Evolutionary conservation across 35 echinoderm and acorn worm species (phyloP), one percentile per base, ranked within the genome.

Genomic region (Lytechinus pictus): DNA sequence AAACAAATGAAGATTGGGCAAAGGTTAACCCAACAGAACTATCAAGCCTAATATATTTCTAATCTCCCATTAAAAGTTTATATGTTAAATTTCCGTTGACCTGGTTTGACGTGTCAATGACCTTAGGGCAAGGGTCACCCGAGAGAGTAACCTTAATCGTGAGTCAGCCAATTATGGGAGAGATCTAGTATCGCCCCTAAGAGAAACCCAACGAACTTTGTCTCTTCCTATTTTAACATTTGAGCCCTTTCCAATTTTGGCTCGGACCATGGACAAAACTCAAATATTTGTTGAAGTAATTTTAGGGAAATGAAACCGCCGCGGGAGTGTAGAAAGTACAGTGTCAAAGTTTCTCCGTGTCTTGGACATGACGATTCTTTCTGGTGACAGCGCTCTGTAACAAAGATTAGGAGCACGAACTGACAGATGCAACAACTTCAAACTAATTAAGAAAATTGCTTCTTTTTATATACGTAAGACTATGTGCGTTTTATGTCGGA

Each of bases 221-320:
- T 79, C 66, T 79, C 66, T 79, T 79, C 66, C 66, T 79, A 79
- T 79, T 79, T 79, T 79, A 24, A 24, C 19, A 79, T 79, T 79
- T 79, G 66, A 79, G 66, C 66, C 66, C 66, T 16, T n/a, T 79
- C n/a, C 66, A 79, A 79, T 79, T 79, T 79, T 79, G 7, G 66
- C 19, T 79, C 66, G 66, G 66, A 79, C 66, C 66, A 79, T 79
- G 66, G 66, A 79, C 14, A 79, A 90, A 88, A 90, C 9, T 54
- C 28, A 33, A 90, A 90, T 90, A 90, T 90, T 90, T 90, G 88
- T 90, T 90, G 24, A 10, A 44, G 16, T 44, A 90, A 90, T 52
- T 88, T 54, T 21, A 44, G 88, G 88, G 28, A 90, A 90, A 90
- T 90, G 88, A 90, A 90, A 90, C 88, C 52, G 88, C 88, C 88